Base-by-base conservation (phyloP, 2,888 invertebrate genomes). In the Mimachlamys varia region DNA sequence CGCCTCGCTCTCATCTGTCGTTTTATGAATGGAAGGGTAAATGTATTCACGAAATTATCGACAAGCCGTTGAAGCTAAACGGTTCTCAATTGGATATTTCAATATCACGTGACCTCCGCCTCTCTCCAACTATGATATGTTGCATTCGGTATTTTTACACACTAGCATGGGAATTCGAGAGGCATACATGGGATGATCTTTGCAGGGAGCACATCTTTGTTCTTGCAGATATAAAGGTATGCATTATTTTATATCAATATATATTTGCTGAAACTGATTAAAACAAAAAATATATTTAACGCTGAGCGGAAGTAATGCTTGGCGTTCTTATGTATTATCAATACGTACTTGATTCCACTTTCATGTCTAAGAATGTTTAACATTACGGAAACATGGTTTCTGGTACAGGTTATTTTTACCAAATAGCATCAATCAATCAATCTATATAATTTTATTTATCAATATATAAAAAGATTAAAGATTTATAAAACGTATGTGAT, bases 41-140 rank as follows among this genome's bases (percentile, higher is more conserved):
- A 76, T 33, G 76, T 76, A 76, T 76, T 76, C 33, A 76, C 27
- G 27, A 76, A 76, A 27, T 76, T 33, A 76, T 33, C 76, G 76
- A 76, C 76, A 76, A 76, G 33, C 76, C 76, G 76, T 76, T 76
- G 76, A 76, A 76, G 76, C 76, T 27, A 76, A 76, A 76, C 76
- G 76, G 7, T 76, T 76, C 13, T 76, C 76, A 76, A 76, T 76
- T 76, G 76, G 76, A 27, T 76, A 76, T 76, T 76, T 33, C 33
- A 76, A 15, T 76, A 76, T 76, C 76, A 76, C 76, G 76, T 76
- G 76, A 33, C 33, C 27, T 33, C 0, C 33, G 19, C 12, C 22
- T 76, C 33, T 76, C 76, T 76, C 76, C 76, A 76, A 76, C 33
- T 76, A 76, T 76, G 27, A 12, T 76, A 76, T 76, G 76, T 33